These are phyloP conservation scores for Stegostoma tigrinum DNA, from an alignment of 2,113 vertebrate genomes.

Conservation along the genomic window DNA sequence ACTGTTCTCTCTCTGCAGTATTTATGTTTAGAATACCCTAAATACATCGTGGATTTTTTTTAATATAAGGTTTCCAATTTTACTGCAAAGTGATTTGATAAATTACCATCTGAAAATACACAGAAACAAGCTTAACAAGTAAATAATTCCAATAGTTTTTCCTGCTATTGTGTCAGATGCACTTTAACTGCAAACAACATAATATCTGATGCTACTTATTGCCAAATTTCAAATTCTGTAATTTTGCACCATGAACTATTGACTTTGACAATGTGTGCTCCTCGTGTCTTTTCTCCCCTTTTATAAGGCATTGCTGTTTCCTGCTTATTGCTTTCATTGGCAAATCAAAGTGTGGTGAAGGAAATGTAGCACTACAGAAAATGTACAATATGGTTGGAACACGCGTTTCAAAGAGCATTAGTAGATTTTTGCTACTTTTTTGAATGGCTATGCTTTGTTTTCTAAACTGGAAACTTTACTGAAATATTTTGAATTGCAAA, in stretches of 20 bases:
- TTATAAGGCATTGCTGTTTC: neutral
- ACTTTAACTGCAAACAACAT: neutral
- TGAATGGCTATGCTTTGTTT: neutral
- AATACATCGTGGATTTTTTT: neutral
- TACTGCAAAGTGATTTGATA: neutral
- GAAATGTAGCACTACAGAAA: neutral
- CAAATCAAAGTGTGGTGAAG: neutral
- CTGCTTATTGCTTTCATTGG: conserved; percentile 2
- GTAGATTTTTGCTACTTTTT: neutral
- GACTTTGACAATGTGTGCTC: neutral
- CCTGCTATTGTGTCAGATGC: neutral
- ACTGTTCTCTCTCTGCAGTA: neutral
- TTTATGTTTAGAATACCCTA: neutral
- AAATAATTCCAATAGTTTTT: neutral
- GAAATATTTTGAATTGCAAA: neutral
- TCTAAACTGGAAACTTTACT: neutral
- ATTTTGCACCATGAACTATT: neutral
- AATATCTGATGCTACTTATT: neutral
- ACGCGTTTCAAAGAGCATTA: neutral
- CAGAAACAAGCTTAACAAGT: neutral
- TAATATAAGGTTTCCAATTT: neutral
- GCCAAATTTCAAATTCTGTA: neutral
- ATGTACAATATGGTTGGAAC: neutral
- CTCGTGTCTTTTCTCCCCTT: neutral
- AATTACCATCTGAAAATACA: neutral